A percentile compares a stretch with the other conserved stretches of the same genome.
Evolutionary conservation across 1,140 invertebrate species (phyloP).

Genomic region (Chironomus tepperi): DNA sequence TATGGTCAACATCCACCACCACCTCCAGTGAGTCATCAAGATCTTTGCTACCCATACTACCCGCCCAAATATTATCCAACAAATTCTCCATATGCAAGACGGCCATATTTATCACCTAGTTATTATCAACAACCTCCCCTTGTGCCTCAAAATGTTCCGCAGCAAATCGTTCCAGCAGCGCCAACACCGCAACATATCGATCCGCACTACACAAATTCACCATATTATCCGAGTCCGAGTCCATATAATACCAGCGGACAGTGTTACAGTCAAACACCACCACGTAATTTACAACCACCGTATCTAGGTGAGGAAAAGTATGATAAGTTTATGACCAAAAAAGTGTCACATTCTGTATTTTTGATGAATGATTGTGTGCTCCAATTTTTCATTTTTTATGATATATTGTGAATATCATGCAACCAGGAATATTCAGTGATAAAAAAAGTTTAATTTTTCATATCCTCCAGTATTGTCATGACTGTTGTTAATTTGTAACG

Average conservation of each 20-base stretch:
- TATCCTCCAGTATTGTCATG: no score
- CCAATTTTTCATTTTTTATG: background rate
- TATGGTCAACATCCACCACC: conserved; percentile 38
- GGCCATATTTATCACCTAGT: conserved; percentile 27
- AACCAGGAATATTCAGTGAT: background rate
- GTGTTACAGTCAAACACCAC: conserved; percentile 39
- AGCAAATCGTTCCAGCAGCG: conserved; percentile 30
- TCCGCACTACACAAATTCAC: conserved; percentile 52
- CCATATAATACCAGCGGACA: conserved; percentile 44
- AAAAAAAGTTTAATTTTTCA: background rate
- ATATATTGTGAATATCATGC: background rate
- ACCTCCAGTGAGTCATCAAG: conserved; percentile 37
- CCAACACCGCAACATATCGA: conserved; percentile 36
- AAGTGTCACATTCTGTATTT: background rate
- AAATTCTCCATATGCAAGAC: conserved; percentile 27
- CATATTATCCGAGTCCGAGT: conserved; percentile 39
- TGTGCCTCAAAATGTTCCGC: conserved; percentile 29
- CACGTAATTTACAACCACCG: conserved; percentile 61
- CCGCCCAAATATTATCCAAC: conserved; percentile 35
- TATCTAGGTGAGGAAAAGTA: conserved; percentile 52
- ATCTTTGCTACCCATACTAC: conserved; percentile 40
- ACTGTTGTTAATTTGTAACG: no score
- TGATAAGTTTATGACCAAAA: conserved; percentile 29
- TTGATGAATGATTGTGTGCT: background rate
- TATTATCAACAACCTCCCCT: conserved; percentile 34